Percentiles rank a stretch among this genome's conserved stretches.
Evolutionary conservation across 2,888 invertebrate species (phyloP).

Genomic region (Uropetala carovei): DNA sequence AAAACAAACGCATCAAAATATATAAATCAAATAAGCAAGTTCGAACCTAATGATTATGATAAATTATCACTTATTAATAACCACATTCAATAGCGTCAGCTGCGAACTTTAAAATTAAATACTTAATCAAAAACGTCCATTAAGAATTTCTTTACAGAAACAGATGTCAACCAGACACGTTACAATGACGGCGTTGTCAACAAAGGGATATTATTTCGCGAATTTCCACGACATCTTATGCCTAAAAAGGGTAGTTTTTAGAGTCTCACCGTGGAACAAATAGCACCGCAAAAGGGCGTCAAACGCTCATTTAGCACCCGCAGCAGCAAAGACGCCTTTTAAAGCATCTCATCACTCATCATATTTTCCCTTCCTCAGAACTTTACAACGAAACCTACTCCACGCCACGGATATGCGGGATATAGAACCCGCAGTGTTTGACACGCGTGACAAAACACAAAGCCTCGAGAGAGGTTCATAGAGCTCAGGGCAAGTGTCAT

Average conservation of each 20-base stretch:
- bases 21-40: no score
- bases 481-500: background rate
- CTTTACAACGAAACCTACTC: background rate
- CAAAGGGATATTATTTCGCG: no score
- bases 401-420: background rate
- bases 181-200: no score
- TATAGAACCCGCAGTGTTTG: background rate
- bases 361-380: background rate
- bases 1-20: no score
- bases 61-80: no score
- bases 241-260: background rate
- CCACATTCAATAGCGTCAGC: no score
- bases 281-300: background rate
- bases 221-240: no score
- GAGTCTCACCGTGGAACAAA: background rate
- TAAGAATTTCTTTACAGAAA: no score
- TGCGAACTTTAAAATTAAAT: no score
- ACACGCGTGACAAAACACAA: slow-evolving; percentile 28
- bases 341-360: slow-evolving; percentile 17
- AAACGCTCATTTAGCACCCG: background rate
- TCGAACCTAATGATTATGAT: no score
- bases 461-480: background rate
- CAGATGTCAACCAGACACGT: no score
- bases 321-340: background rate
- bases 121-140: no score